Evolutionary conservation across 2,797 vertebrate species (phyloP).

Genomic region (Dipus sagitta): DNA sequence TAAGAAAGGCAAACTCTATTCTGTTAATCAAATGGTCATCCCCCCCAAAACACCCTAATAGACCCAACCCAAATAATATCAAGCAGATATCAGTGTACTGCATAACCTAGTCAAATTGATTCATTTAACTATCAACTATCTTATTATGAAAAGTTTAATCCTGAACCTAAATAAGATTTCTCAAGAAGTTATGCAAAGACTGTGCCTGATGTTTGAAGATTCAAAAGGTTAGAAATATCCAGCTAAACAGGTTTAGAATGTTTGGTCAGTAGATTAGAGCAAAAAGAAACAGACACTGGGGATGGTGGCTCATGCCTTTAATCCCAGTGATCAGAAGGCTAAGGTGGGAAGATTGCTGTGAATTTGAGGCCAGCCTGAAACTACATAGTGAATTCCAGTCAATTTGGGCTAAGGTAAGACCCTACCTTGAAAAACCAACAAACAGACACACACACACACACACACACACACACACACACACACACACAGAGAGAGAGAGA

Average conservation of each 20-base stretch:
- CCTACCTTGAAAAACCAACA: too few relatives aligned
- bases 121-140: background rate
- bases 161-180: background rate
- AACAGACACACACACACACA: too few relatives aligned
- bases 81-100: background rate
- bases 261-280: too few relatives aligned
- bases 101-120: background rate
- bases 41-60: background rate
- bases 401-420: too few relatives aligned
- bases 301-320: too few relatives aligned
- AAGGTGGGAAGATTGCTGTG: too few relatives aligned
- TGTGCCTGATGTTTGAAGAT: background rate
- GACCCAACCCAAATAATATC: background rate
- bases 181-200: background rate
- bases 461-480: too few relatives aligned
- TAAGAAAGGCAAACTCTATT: background rate
- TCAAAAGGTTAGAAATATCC: background rate
- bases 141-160: background rate
- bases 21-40: background rate
- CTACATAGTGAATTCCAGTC: too few relatives aligned
- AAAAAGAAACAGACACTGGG: background rate
- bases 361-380: too few relatives aligned
- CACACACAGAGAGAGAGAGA: too few relatives aligned
- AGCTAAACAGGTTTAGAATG: background rate
- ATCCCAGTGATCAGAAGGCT: too few relatives aligned